Conservation (phyloP, 2,888 invertebrate genomes). For the Kuschelorhynchus macadamiae region DNA sequence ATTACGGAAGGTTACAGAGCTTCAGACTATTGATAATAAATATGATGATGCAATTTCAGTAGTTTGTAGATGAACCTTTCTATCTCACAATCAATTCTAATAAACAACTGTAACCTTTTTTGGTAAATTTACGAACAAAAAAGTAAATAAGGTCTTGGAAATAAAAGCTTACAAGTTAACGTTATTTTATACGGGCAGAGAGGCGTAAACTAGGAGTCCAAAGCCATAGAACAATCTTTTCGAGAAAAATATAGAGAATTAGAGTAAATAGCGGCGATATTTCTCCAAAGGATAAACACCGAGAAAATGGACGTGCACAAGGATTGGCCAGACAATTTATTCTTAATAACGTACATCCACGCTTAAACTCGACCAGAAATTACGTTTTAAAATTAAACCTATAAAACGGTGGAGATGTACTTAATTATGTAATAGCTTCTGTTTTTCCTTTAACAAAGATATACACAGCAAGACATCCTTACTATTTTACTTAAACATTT, state of each 20-base stretch:
- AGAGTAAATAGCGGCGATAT: constrained; percentile 49
- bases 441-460: too few species aligned
- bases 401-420: constrained; percentile 8
- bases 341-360: constrained; percentile 49
- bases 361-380: constrained; percentile 39
- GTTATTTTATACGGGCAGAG: constrained; percentile 33
- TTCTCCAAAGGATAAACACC: constrained; percentile 47
- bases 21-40: too few species aligned
- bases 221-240: constrained; percentile 40
- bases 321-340: constrained; percentile 49
- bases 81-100: too few species aligned
- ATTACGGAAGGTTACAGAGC: background rate
- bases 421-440: too few species aligned
- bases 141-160: constrained; percentile 18
- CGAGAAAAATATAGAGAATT: constrained; percentile 46
- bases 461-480: too few species aligned
- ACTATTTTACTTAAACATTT: too few species aligned
- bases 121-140: constrained; percentile 23
- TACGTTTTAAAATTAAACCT: constrained; percentile 46
- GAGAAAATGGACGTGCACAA: constrained; percentile 44
- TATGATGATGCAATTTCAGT: too few species aligned
- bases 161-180: constrained; percentile 37
- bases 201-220: constrained; percentile 33
- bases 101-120: constrained; percentile 2
- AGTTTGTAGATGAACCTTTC: too few species aligned